A percentile compares a stretch with the other conserved stretches of the same genome.
Conservation (phyloP, 2,797 vertebrate genomes). For the Coendou prehensilis region DNA sequence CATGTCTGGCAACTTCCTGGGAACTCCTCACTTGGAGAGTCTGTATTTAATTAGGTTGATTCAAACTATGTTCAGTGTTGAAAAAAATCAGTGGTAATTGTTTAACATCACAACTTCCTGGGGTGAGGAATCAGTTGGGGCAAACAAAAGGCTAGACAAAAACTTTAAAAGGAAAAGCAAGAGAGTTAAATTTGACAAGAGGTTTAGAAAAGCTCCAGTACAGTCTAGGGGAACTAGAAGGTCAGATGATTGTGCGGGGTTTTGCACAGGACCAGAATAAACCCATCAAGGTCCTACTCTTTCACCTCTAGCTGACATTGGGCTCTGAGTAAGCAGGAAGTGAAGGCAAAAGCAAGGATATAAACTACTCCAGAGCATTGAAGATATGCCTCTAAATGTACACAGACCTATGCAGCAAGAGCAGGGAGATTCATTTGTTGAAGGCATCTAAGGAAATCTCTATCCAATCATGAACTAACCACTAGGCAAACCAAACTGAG, state of each 20-base stretch:
- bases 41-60: background rate
- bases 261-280: background rate
- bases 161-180: background rate
- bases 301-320: background rate
- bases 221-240: background rate
- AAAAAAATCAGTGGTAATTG: background rate
- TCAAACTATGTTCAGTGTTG: background rate
- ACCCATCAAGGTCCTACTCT: background rate
- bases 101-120: background rate
- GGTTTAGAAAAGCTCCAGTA: background rate
- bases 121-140: background rate
- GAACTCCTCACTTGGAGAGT: background rate
- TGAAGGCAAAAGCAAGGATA: background rate
- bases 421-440: background rate
- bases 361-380: background rate
- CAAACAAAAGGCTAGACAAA: background rate
- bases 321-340: background rate
- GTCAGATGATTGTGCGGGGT: background rate
- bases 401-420: background rate
- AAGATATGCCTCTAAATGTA: background rate
- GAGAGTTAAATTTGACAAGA: background rate
- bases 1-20: background rate
- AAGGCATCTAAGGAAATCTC: background rate
- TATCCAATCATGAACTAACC: background rate
- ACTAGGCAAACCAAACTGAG: background rate